Evolutionary conservation across 2,113 vertebrate genomes (phyloP).

Genomic region (Campylomormyrus tamandua): DNA sequence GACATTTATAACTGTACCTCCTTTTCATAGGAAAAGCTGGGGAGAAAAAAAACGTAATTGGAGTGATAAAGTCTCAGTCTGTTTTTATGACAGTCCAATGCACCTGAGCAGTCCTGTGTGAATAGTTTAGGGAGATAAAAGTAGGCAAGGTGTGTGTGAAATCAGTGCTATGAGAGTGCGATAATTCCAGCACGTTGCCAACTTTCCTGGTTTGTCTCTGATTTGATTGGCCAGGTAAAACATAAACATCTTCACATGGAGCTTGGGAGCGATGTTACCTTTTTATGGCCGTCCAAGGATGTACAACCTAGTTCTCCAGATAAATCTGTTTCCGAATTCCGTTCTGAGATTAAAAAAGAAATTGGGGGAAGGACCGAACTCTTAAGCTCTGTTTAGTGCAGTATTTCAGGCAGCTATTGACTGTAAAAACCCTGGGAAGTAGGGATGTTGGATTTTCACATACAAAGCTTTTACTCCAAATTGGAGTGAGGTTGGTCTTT

Average conservation of each 20-base stretch:
- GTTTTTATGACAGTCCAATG: not conserved
- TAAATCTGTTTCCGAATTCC: not conserved
- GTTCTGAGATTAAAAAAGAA: not conserved
- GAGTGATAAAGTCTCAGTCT: not conserved
- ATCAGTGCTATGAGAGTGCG: not conserved
- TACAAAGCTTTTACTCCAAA: not conserved
- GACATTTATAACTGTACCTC: not conserved
- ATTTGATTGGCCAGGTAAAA: constrained; percentile 5
- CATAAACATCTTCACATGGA: not conserved
- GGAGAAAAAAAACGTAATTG: constrained; percentile 19
- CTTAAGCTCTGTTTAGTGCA: not conserved
- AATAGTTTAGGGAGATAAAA: not conserved
- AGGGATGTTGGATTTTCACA: not conserved
- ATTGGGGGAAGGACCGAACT: not conserved
- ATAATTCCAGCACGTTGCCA: not conserved
- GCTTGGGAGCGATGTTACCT: not conserved
- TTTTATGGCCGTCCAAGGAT: not conserved
- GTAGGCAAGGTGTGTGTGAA: not conserved
- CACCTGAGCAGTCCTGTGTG: not conserved
- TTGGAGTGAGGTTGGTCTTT: not conserved
- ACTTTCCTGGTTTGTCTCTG: not conserved
- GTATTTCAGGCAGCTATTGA: not conserved
- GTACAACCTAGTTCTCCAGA: not conserved
- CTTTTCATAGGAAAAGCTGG: not conserved
- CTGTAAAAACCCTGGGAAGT: not conserved